phyloP scores from a whole-genome alignment of 53 echinoderm and acorn worm species.

The Astropecten irregularis region DNA sequence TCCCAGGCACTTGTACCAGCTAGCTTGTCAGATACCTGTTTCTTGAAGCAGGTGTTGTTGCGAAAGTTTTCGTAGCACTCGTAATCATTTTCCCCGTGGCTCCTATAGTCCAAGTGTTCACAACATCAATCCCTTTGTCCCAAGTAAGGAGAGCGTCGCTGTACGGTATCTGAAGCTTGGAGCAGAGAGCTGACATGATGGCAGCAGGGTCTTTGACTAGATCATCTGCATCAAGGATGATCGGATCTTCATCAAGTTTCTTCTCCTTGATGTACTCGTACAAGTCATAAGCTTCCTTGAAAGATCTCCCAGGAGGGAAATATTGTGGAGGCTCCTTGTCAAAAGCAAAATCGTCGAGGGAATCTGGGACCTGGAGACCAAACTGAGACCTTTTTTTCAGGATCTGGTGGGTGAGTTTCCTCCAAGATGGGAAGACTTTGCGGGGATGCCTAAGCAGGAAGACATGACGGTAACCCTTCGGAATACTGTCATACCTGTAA shows the following conservation, averaged over 20 bases:
- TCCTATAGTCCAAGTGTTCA: constrained; percentile 5
- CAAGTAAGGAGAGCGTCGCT: constrained; percentile 18
- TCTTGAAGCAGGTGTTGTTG: constrained; percentile 16
- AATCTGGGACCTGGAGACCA: not conserved
- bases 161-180: constrained; percentile 26
- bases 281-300: constrained; percentile 12
- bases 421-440: too few species aligned
- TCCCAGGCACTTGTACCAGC: not conserved
- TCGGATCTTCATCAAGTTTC: not conserved
- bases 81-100: not conserved
- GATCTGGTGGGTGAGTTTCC: too few species aligned
- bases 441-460: constrained; percentile 25
- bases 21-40: not conserved
- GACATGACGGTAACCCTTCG: constrained; percentile 10
- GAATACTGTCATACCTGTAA: not conserved
- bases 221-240: constrained; percentile 32
- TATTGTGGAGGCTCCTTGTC: not conserved
- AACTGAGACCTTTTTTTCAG: too few species aligned
- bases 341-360: constrained; percentile 11
- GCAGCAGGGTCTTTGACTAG: constrained; percentile 9
- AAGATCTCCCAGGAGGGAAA: not conserved
- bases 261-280: constrained; percentile 17
- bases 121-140: constrained; percentile 1
- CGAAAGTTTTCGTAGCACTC: not conserved
- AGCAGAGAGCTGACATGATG: constrained; percentile 6